Base-by-base conservation (phyloP, 2,888 invertebrate genomes). In the Caenorhabditis sulstoni region DNA sequence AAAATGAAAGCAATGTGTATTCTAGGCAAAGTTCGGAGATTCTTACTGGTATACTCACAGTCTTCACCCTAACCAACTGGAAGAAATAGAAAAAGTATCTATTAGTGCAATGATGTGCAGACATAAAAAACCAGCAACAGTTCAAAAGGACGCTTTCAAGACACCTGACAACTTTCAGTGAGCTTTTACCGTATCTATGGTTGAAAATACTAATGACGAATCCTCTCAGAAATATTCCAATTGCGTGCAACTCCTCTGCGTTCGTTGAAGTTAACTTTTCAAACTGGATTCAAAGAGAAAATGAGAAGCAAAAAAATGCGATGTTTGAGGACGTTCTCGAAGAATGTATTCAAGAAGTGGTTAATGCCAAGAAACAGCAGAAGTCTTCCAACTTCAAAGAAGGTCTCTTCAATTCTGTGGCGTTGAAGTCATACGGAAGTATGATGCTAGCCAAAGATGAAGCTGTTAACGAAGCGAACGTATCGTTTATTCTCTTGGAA, bases 111-210 rank as follows among this genome's bases (percentile, higher is more conserved):
- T 96, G 0, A 91, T 95, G 74, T 97, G 97, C 89, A 94, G 95
- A 81, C 96, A 96, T 92, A 93, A 71, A 44, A 75, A 84, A 18
- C 59, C 82, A 37, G 49, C 62, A 1, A 29, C 57, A 14, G 53
- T 97, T 91, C 97, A 97, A 90, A 93, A 95, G 61, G 94, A 95
- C 4, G 94, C 95, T 0, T 95, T 97, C 89, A 96, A 96, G 91
- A 92, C 96, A 78, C 96, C 96, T 0, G 79, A 79, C 41, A 53
- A 68, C 47, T 62, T 58, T 53, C 39, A 57, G 78, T 62, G 61
- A 71, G 23, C 47, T n/a, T 58, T 18, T 11, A 41, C 2, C 12
- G 7, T 41, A 14, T 41, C 3, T n/a, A n/a, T n/a, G n/a, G n/a
- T 41, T 45, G 11, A 50, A 57, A 3, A 47, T 18, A 3, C 20